Evolutionary conservation across 2,113 vertebrate species (phyloP).

Genomic region (Ptilorrhoa leucosticta): DNA sequence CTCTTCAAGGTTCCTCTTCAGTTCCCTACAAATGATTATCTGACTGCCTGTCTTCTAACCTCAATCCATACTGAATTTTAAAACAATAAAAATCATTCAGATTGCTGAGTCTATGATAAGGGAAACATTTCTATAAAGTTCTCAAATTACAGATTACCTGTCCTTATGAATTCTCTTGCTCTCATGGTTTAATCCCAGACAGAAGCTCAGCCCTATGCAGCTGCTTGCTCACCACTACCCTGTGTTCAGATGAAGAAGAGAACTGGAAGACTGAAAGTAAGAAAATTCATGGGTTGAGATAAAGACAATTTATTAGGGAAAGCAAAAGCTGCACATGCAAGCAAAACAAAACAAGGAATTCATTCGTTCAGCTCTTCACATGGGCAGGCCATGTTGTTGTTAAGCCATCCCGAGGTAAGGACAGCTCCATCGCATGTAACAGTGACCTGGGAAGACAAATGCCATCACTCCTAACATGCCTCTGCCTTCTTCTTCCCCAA

Average conservation of each 20-base stretch:
- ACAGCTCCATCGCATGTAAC: background rate
- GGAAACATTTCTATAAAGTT: background rate
- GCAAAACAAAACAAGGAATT: background rate
- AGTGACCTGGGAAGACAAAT: background rate
- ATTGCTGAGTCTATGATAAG: background rate
- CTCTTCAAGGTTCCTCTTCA: background rate
- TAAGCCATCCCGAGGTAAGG: background rate
- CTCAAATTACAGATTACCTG: background rate
- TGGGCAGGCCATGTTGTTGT: background rate
- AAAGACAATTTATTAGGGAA: background rate
- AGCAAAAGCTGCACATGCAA: background rate
- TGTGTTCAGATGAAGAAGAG: fast-evolving
- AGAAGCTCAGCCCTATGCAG: fast-evolving
- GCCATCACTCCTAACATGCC: background rate
- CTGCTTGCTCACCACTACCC: background rate
- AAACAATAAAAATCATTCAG: background rate
- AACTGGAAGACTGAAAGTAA: background rate
- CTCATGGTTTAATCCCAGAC: background rate
- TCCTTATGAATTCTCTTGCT: background rate
- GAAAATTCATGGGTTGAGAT: background rate
- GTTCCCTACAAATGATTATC: background rate
- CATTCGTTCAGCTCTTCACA: background rate
- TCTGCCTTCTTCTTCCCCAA: background rate
- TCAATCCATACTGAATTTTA: background rate
- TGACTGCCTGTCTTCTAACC: background rate